Evolutionary conservation across 2,888 invertebrate species (phyloP).

Genomic region (Lasioglossum vierecki): DNA sequence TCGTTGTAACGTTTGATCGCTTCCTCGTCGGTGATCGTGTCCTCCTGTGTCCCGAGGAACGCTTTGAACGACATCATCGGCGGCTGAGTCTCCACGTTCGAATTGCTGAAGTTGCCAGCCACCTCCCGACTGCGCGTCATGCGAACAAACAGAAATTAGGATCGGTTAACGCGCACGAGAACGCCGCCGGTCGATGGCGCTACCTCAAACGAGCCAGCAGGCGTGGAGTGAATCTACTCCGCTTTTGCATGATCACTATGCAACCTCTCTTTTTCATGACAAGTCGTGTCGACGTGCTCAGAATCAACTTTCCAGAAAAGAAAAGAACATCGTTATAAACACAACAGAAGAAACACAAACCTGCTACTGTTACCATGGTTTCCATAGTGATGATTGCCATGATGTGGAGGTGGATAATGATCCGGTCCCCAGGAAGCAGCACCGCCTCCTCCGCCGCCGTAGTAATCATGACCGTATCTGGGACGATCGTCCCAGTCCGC

Average conservation of each 20-base stretch:
- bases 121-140: constrained; percentile 78
- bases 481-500: constrained; percentile 88
- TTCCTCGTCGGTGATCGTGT: constrained; percentile 98
- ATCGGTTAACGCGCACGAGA: not conserved
- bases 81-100: constrained; percentile 90
- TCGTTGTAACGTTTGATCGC: constrained; percentile 98
- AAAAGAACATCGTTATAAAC: constrained; percentile 30
- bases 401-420: constrained; percentile 85
- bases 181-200: not conserved
- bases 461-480: constrained; percentile 79
- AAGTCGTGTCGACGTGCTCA: constrained; percentile 13
- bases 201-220: constrained; percentile 79
- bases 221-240: constrained; percentile 79
- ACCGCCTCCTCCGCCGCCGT: constrained; percentile 66
- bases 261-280: constrained; percentile 59
- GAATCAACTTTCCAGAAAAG: constrained; percentile 8
- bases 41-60: constrained; percentile 98
- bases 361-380: constrained; percentile 84
- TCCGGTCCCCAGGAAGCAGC: constrained; percentile 78
- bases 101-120: constrained; percentile 82
- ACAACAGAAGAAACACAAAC: constrained; percentile 68
- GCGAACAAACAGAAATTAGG: constrained; percentile 33
- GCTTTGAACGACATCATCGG: constrained; percentile 99
- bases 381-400: constrained; percentile 87
- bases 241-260: constrained; percentile 62